phyloP scores from a whole-genome alignment of 2,888 invertebrate species.

The Caenorhabditis angaria region DNA sequence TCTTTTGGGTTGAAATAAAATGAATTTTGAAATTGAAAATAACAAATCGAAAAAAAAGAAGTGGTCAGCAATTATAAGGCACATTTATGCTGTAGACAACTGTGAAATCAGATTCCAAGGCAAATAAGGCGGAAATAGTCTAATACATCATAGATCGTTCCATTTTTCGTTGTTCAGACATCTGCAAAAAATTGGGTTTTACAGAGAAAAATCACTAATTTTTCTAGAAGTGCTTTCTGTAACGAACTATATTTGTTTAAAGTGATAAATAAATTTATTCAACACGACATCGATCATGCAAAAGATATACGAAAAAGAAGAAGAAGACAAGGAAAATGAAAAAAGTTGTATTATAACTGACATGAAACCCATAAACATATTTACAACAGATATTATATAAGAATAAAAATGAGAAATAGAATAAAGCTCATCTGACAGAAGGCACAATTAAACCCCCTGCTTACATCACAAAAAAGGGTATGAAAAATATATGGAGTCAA shows the following conservation, averaged over 20 bases:
- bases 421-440: too few species aligned
- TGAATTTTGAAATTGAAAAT: too few species aligned
- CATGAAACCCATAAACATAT: conserved; percentile 6
- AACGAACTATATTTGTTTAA: too few species aligned
- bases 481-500: neutral
- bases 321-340: conserved; percentile 12
- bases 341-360: conserved; percentile 12
- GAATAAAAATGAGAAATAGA: neutral
- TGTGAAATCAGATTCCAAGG: conserved; percentile 2
- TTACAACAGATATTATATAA: neutral
- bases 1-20: too few species aligned
- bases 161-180: conserved; percentile 29
- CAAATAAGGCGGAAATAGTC: neutral
- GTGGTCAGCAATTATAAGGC: neutral
- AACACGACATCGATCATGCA: neutral
- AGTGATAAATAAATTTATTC: conserved; percentile 14
- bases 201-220: neutral
- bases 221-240: conserved; percentile 3
- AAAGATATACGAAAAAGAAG: conserved; percentile 10
- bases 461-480: neutral
- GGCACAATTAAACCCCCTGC: neutral
- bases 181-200: conserved; percentile 17
- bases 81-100: neutral
- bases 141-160: conserved; percentile 25
- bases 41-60: too few species aligned